A percentile compares a stretch with the other conserved stretches of the same genome.
phyloP scores from a whole-genome alignment of 35 echinoderm and acorn worm genomes.

The Heliocidaris tuberculata region DNA sequence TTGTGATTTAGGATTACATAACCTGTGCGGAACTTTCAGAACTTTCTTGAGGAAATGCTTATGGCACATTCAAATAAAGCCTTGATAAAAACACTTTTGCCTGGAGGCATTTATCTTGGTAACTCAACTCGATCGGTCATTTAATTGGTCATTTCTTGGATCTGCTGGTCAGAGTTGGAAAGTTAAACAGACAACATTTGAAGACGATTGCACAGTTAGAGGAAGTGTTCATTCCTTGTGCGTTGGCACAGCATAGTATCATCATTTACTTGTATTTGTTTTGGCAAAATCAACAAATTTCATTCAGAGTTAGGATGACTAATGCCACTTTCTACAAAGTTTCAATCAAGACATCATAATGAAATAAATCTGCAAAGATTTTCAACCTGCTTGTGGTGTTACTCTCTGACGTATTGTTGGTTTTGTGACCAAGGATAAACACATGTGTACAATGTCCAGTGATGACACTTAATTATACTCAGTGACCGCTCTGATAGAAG shows the following conservation, averaged over 20 bases:
- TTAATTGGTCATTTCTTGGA: not conserved
- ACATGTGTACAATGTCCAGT: not conserved
- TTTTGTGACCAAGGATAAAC: not conserved
- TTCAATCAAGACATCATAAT: no score
- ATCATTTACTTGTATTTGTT: no score
- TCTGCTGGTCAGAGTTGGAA: not conserved
- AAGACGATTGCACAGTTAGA: not conserved
- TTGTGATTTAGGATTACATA: not conserved
- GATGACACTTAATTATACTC: not conserved
- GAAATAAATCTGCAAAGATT: not conserved
- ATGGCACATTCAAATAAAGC: not conserved
- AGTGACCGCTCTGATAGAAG: not conserved
- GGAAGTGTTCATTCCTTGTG: not conserved
- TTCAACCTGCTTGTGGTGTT: not conserved
- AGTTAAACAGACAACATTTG: not conserved
- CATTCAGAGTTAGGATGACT: no score
- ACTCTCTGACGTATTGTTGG: not conserved
- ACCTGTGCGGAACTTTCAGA: not conserved
- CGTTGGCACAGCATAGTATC: not conserved
- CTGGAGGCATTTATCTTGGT: not conserved
- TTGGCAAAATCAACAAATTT: no score
- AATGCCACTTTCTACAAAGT: no score
- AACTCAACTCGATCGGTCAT: not conserved
- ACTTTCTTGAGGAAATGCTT: not conserved
- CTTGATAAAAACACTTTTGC: not conserved